Conservation (phyloP, 2,797 vertebrate species). For the Valencia hispanica region DNA sequence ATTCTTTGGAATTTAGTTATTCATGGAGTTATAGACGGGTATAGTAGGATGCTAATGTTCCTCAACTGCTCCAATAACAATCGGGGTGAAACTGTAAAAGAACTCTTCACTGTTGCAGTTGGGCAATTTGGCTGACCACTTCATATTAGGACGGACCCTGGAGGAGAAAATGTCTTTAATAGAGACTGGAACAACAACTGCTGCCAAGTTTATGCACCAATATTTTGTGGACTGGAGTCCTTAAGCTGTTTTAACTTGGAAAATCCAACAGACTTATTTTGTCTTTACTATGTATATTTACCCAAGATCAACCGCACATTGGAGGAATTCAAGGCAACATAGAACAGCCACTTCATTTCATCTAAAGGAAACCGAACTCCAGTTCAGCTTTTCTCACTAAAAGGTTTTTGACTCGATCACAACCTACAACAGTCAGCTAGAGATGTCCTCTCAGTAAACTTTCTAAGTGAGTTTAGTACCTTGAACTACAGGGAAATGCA, state of each 20-base stretch:
- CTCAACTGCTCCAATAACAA: constrained; percentile 14
- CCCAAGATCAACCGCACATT: too few species aligned
- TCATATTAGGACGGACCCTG: constrained; percentile 33
- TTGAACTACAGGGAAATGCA: neutral
- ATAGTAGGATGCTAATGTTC: too few species aligned
- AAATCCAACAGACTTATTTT: too few species aligned
- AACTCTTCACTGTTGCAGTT: constrained; percentile 16
- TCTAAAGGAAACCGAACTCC: constrained; percentile 44
- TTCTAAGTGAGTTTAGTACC: neutral
- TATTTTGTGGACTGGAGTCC: too few species aligned
- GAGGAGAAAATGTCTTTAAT: constrained; percentile 12
- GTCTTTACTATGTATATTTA: too few species aligned
- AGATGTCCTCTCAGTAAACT: neutral
- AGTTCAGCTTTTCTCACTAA: constrained; percentile 23
- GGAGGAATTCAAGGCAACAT: constrained; percentile 13
- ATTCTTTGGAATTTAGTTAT: constrained; percentile 5
- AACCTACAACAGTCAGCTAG: too few species aligned
- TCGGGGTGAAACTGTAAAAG: neutral
- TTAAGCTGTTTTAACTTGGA: too few species aligned
- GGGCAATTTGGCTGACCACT: constrained; percentile 26
- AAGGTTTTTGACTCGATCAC: neutral
- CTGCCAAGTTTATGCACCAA: too few species aligned
- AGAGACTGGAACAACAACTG: neutral
- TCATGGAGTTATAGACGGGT: constrained; percentile 29
- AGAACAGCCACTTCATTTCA: constrained; percentile 34